Conservation (phyloP, 2,888 invertebrate genomes). For the Diaperis boleti region DNA sequence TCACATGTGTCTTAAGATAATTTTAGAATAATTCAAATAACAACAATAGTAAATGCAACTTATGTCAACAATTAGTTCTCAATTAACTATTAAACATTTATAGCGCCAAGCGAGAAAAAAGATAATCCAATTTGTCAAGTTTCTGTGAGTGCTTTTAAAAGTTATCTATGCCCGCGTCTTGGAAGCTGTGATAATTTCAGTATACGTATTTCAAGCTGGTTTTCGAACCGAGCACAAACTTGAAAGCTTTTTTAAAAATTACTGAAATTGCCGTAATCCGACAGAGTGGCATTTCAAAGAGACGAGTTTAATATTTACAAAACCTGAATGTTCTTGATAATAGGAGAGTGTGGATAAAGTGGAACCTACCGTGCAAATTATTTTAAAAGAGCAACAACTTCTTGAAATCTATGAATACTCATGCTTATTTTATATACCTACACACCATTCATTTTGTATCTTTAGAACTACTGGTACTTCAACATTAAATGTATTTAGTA, state of each 20-base stretch:
- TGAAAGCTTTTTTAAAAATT: slow-evolving; percentile 24
- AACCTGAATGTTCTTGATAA: neutral
- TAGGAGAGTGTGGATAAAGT: too few species aligned
- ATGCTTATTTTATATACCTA: too few species aligned
- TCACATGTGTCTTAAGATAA: too few species aligned
- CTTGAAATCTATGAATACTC: too few species aligned
- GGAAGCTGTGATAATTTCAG: slow-evolving; percentile 24
- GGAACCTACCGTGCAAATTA: too few species aligned
- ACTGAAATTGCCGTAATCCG: slow-evolving; percentile 14
- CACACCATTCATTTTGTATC: too few species aligned
- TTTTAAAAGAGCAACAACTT: too few species aligned
- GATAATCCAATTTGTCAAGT: slow-evolving; percentile 25
- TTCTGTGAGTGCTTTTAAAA: slow-evolving; percentile 28
- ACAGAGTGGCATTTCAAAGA: neutral
- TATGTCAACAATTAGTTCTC: neutral
- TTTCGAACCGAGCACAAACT: neutral
- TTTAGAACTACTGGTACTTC: too few species aligned
- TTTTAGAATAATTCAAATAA: too few species aligned
- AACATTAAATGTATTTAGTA: too few species aligned
- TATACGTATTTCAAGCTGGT: slow-evolving; percentile 6
- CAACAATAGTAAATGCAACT: too few species aligned
- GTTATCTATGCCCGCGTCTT: slow-evolving; percentile 26
- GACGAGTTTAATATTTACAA: neutral
- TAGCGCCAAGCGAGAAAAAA: slow-evolving; percentile 12
- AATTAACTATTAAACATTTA: slow-evolving; percentile 26